A percentile compares a stretch with the other conserved stretches of the same genome.
Evolutionary conservation across 2,797 vertebrate species (phyloP).

Genomic region (Leucoraja ocellata): DNA sequence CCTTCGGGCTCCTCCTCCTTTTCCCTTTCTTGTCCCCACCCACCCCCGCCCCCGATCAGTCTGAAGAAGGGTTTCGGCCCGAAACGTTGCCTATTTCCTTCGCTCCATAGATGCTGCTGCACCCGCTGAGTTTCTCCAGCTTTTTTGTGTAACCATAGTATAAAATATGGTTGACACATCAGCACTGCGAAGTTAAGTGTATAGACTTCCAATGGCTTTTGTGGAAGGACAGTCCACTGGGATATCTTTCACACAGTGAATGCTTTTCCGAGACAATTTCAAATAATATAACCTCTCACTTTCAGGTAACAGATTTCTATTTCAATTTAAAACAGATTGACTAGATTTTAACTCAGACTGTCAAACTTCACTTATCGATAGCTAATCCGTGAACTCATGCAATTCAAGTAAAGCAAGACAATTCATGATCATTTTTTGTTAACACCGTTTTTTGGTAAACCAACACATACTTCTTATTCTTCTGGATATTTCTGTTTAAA

Average conservation of each 20-base stretch:
- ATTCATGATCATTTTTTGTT: neutral
- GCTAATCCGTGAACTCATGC: neutral
- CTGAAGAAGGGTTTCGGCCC: no score
- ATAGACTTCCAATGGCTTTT: neutral
- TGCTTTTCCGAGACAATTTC: neutral
- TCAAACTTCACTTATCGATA: conserved; percentile 8
- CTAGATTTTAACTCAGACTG: neutral
- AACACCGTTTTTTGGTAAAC: neutral
- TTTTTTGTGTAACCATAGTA: no score
- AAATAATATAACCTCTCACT: neutral
- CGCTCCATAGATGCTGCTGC: no score
- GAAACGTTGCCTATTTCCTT: no score
- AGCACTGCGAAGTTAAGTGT: neutral
- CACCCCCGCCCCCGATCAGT: no score
- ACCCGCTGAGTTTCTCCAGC: no score
- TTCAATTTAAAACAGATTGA: neutral
- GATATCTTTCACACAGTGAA: neutral
- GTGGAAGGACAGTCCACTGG: neutral
- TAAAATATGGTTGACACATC: no score
- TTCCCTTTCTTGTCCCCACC: no score
- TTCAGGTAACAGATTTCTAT: neutral
- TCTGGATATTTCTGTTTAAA: neutral
- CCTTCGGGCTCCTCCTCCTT: no score
- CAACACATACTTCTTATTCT: neutral
- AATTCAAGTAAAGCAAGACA: neutral